These are phyloP conservation scores for Shinisaurus crocodilurus DNA, from an alignment of 2,113 vertebrate genomes.

Conservation along the genomic window DNA sequence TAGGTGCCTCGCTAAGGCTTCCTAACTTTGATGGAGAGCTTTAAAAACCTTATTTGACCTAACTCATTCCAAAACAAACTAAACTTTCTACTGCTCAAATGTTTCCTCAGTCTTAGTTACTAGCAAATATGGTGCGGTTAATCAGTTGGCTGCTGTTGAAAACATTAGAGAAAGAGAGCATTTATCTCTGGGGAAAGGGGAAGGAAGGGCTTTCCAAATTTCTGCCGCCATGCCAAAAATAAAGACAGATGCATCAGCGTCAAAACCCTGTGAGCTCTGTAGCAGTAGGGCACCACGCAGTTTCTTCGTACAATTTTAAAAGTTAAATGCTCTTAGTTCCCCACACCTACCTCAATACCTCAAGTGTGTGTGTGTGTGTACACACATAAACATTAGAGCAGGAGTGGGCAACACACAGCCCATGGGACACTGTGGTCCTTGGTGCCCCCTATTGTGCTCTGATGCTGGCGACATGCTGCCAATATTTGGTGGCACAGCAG, in stretches of 20 bases:
- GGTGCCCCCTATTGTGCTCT: too few relatives aligned
- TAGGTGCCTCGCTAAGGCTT: neutral
- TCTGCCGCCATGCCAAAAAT: neutral
- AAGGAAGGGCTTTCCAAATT: neutral
- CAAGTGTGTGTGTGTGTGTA: too few relatives aligned
- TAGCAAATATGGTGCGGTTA: neutral
- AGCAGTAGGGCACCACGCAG: neutral
- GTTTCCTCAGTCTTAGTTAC: conserved; percentile 15
- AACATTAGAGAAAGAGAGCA: conserved; percentile 12
- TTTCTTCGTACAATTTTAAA: neutral
- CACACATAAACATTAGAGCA: too few relatives aligned
- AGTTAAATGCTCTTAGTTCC: neutral
- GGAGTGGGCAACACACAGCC: too few relatives aligned
- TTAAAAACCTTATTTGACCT: conserved; percentile 13
- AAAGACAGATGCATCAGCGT: neutral
- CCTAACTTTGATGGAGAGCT: conserved; percentile 23
- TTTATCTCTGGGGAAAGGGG: neutral
- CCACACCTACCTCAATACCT: neutral
- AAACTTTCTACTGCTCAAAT: conserved; percentile 6
- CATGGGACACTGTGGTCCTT: too few relatives aligned
- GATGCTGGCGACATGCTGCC: too few relatives aligned
- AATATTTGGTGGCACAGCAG: too few relatives aligned
- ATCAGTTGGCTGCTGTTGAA: neutral
- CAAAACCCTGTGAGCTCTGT: neutral
- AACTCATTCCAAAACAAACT: conserved; percentile 23